Percentiles rank a stretch among this genome's conserved stretches.
Evolutionary conservation across 2,888 invertebrate species (phyloP).

Genomic region (Pherbina coryleti): DNA sequence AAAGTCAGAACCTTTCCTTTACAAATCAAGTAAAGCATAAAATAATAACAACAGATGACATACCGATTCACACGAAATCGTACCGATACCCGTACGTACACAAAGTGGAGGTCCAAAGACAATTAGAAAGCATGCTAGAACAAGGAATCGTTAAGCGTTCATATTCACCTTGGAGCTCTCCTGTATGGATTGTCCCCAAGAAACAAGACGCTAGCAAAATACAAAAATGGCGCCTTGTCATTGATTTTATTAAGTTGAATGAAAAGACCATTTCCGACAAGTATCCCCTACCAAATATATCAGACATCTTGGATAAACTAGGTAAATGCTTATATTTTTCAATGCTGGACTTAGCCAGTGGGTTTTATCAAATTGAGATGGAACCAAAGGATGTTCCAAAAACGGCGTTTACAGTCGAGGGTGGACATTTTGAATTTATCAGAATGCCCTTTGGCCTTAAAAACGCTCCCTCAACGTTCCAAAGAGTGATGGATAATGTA

Average conservation of each 20-base stretch:
- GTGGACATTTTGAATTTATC: slow-evolving; percentile 47
- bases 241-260: slow-evolving; percentile 34
- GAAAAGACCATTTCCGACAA: slow-evolving; percentile 25
- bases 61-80: no score
- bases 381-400: slow-evolving; percentile 45
- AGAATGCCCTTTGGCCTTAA: slow-evolving; percentile 45
- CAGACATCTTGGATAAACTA: slow-evolving; percentile 26
- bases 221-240: slow-evolving; percentile 37
- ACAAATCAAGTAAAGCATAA: no score
- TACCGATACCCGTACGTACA: no score
- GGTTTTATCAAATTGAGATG: slow-evolving; percentile 60
- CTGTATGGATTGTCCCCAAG: no score
- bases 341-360: slow-evolving; percentile 54
- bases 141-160: no score
- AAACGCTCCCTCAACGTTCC: slow-evolving; percentile 40
- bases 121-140: no score
- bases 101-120: no score
- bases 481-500: slow-evolving; percentile 40
- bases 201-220: slow-evolving; percentile 10
- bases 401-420: slow-evolving; percentile 47
- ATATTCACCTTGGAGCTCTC: no score
- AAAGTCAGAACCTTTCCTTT: no score
- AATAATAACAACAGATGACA: no score
- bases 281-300: slow-evolving; percentile 33
- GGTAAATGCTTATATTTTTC: slow-evolving; percentile 20